Base-by-base conservation (phyloP, 2,113 vertebrate genomes). In the Neotoma lepida region DNA sequence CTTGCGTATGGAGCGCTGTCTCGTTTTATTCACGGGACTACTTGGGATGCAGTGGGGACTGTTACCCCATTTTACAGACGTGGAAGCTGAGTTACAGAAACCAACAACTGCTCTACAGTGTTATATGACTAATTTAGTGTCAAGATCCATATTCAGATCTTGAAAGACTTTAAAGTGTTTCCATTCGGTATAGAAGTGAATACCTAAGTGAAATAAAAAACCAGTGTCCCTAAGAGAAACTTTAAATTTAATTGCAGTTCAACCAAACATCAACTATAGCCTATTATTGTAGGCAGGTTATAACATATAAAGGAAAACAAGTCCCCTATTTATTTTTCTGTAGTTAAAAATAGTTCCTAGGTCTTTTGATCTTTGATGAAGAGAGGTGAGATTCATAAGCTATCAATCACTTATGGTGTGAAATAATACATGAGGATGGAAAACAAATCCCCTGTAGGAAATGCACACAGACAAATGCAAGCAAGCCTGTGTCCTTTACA, bases 31-130 rank as follows among this genome's bases (percentile, higher is more conserved):
- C 61, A 49, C 24, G 0, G 64, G 35, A 63, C 74, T 26, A 4
- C 22, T 24, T 30, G 54, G 20, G 41, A 94, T 77, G 30, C 28
- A 33, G 26, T 30, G 63, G 44, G 49, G 35, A 12, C 17, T 44
- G 13, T 46, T 44, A 20, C 15, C 66, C 97, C 90, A 88, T 92
- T 97, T 94, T 90, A 54, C 85, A 97, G 93, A 41, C 49, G n/a
- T 89, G 30, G 91, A 85, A 61, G 18, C 70, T 20, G 28, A 91
- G 51, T 80, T 13, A 9, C 17, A 6, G 41, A 68, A 39, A 94
- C 85, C 71, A 80, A 58, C n/a, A 74, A 71, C 58, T 63, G 44
- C 70, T n/a, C 35, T 15, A 4, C 2, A n/a, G 30, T 84, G 30
- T 84, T 71, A 20, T 30, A 68, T n/a, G 78, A 64, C 63, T 89